These are phyloP conservation scores for Sebastes aleutianus DNA, from an alignment of 2,797 vertebrate species.

Conservation along the genomic window DNA sequence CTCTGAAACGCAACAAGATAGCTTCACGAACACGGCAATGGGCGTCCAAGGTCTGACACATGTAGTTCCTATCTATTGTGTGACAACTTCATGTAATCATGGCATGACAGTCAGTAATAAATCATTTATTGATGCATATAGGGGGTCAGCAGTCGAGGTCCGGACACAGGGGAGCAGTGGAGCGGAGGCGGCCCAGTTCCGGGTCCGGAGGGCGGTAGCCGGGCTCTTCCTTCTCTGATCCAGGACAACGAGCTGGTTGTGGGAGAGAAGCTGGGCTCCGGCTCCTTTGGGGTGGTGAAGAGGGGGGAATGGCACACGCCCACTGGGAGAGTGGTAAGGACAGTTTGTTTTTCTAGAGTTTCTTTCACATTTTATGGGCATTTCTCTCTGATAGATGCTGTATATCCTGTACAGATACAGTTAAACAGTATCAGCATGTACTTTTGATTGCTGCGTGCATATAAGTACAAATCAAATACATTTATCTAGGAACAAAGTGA, in stretches of 20 bases:
- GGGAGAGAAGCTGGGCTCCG: slow-evolving; percentile 86
- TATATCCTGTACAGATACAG: not conserved
- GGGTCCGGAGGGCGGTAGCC: slow-evolving; percentile 48
- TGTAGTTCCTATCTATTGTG: not conserved
- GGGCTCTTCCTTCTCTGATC: slow-evolving; percentile 85
- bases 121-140: slow-evolving; percentile 20
- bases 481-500: not conserved
- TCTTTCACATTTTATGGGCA: not conserved
- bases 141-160: slow-evolving; percentile 62
- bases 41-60: slow-evolving; percentile 80
- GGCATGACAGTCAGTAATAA: too few relatives aligned
- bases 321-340: slow-evolving; percentile 81
- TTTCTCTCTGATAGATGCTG: not conserved
- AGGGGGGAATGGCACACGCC: slow-evolving; percentile 87
- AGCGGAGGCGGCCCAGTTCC: slow-evolving; percentile 20
- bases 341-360: not conserved
- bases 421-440: not conserved
- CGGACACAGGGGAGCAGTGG: slow-evolving; percentile 71
- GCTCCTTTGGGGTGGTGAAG: slow-evolving; percentile 90
- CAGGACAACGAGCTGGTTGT: slow-evolving; percentile 86
- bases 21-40: slow-evolving; percentile 72
- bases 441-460: not conserved
- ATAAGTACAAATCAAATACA: not conserved
- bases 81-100: not conserved
- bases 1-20: slow-evolving; percentile 80